phyloP scores from a whole-genome alignment of 1,140 invertebrate genomes.

The Solen grandis region DNA sequence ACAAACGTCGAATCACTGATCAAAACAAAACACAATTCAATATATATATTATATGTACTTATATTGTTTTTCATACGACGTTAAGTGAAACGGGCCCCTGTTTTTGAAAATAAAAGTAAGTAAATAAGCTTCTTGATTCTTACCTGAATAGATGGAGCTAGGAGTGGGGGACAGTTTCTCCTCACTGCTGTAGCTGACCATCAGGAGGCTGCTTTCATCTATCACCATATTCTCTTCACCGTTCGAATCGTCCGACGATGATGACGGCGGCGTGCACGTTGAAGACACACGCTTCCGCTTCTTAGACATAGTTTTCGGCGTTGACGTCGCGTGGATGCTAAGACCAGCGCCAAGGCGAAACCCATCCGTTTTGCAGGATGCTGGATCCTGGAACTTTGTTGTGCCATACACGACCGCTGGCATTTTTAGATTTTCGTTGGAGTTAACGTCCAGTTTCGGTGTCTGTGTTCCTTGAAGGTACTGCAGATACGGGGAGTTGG shows the following conservation, averaged over 20 bases:
- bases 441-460: too few relatives aligned
- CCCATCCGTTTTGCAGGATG: not conserved
- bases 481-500: not conserved
- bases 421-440: too few relatives aligned
- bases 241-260: conserved; percentile 14
- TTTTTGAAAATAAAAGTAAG: not conserved
- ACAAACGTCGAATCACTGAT: too few relatives aligned
- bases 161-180: conserved; percentile 14
- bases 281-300: conserved; percentile 41
- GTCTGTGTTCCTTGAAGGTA: too few relatives aligned
- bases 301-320: conserved; percentile 22
- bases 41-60: not conserved
- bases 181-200: not conserved
- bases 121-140: not conserved
- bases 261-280: conserved; percentile 20
- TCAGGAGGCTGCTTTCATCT: conserved; percentile 3
- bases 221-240: conserved; percentile 28
- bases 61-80: not conserved
- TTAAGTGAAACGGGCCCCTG: not conserved
- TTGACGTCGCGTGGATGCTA: conserved; percentile 14
- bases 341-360: not conserved
- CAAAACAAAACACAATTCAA: too few relatives aligned
- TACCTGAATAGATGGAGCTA: conserved; percentile 18
- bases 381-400: too few relatives aligned
- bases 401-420: too few relatives aligned